These are phyloP conservation scores for Brachionus koreanus DNA, from an alignment of 1,140 invertebrate genomes.

Conservation along the genomic window DNA sequence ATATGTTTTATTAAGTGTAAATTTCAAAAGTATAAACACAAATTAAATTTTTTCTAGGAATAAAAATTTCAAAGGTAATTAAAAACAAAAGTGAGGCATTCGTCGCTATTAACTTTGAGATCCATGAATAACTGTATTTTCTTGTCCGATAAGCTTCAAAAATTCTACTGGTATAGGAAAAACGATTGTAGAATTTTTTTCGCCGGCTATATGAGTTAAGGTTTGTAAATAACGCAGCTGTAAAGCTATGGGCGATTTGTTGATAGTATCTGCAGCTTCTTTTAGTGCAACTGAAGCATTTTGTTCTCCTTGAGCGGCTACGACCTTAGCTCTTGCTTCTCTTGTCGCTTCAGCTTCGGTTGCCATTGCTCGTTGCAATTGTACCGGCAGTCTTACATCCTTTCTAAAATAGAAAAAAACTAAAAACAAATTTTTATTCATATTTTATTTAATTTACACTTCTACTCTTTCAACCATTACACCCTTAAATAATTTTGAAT, in stretches of 20 bases:
- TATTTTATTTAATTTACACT: slow-evolving; percentile 20
- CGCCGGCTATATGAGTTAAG: slow-evolving; percentile 86
- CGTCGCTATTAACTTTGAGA: neutral
- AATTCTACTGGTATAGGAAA: slow-evolving; percentile 91
- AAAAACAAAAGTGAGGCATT: neutral
- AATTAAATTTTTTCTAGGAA: neutral
- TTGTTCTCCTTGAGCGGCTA: slow-evolving; percentile 46
- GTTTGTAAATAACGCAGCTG: slow-evolving; percentile 76
- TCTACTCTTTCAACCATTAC: slow-evolving; percentile 44
- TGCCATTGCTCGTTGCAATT: slow-evolving; percentile 54
- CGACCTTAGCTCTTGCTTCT: slow-evolving; percentile 53
- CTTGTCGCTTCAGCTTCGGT: slow-evolving; percentile 54
- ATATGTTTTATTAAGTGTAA: neutral
- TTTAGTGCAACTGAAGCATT: slow-evolving; percentile 44
- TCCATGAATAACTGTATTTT: neutral
- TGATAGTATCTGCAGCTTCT: slow-evolving; percentile 44
- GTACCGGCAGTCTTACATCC: slow-evolving; percentile 50
- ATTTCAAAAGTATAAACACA: neutral
- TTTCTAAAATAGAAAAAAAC: slow-evolving; percentile 34
- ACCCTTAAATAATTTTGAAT: slow-evolving; percentile 13
- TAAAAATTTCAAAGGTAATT: neutral
- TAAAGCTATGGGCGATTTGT: slow-evolving; percentile 68
- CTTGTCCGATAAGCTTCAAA: slow-evolving; percentile 57
- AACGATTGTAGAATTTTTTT: slow-evolving; percentile 96
- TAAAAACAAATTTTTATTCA: neutral